Percentiles rank a stretch among this genome's conserved stretches.
Evolutionary conservation across 2,113 vertebrate species (phyloP).

Genomic region (Melanostigma gelatinosum): DNA sequence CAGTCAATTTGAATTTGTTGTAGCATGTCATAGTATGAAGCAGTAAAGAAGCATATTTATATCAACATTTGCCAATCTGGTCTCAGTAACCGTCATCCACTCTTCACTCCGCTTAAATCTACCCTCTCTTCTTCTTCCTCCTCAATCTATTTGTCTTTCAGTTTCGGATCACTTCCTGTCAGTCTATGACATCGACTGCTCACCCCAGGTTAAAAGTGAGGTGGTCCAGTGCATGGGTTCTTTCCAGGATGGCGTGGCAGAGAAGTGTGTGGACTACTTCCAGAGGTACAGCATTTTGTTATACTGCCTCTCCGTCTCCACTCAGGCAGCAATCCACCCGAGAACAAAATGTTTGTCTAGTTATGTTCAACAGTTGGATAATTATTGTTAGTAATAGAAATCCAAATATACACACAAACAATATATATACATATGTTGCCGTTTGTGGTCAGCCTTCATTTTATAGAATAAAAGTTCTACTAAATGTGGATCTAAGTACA

Average conservation of each 20-base stretch:
- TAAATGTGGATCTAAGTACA: neutral
- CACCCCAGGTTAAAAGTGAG: constrained; percentile 85
- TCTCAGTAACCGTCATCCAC: neutral
- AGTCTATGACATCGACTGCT: constrained; percentile 89
- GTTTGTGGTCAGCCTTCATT: neutral
- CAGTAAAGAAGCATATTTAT: neutral
- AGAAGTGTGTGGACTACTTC: constrained; percentile 95
- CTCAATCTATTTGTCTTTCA: constrained; percentile 58
- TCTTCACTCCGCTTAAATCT: neutral
- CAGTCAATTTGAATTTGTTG: neutral
- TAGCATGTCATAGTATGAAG: neutral
- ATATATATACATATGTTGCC: neutral
- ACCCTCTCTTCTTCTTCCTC: neutral
- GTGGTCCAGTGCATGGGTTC: constrained; percentile 97
- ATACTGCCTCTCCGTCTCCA: neutral
- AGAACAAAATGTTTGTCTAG: neutral
- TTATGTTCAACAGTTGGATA: neutral
- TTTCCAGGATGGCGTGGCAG: constrained; percentile 95
- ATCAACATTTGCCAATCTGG: neutral
- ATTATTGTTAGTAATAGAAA: neutral
- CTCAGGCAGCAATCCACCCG: neutral
- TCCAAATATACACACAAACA: neutral
- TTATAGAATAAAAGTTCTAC: neutral
- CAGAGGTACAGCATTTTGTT: constrained; percentile 80
- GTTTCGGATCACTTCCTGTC: constrained; percentile 96